phyloP scores from a whole-genome alignment of 2,113 vertebrate species.

The Megaceryle maxima region DNA sequence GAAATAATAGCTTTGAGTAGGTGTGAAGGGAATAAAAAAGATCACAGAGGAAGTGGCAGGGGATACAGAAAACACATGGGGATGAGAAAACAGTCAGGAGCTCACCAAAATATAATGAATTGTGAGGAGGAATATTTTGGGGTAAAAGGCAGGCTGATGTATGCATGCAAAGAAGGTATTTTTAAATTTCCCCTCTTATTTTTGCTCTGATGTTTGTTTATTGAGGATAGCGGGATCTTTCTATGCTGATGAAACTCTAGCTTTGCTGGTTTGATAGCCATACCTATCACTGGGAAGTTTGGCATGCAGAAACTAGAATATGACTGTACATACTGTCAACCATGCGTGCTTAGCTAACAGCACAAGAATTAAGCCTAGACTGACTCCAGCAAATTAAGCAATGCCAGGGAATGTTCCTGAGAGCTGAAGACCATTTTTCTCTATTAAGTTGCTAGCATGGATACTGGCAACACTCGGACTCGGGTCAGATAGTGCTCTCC shows the following conservation, averaged over 20 bases:
- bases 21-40: conserved; percentile 28
- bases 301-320: not conserved
- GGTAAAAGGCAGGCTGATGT: not conserved
- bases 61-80: not conserved
- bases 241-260: not conserved
- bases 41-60: conserved; percentile 32
- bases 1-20: conserved; percentile 51
- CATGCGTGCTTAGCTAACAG: not conserved
- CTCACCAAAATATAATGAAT: not conserved
- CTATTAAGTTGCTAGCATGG: not conserved
- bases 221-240: not conserved
- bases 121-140: not conserved
- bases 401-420: conserved; percentile 3
- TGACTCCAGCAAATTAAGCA: not conserved
- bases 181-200: rapidly evolving
- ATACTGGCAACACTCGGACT: not conserved
- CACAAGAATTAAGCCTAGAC: not conserved
- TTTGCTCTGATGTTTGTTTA: not conserved
- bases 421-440: conserved; percentile 3
- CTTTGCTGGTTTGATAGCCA: not conserved
- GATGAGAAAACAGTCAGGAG: not conserved
- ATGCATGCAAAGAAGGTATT: not conserved
- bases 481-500: not conserved
- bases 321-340: not conserved
- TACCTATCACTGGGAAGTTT: not conserved